Conservation (phyloP, 2,888 invertebrate genomes). For the Limnephilus auricula region DNA sequence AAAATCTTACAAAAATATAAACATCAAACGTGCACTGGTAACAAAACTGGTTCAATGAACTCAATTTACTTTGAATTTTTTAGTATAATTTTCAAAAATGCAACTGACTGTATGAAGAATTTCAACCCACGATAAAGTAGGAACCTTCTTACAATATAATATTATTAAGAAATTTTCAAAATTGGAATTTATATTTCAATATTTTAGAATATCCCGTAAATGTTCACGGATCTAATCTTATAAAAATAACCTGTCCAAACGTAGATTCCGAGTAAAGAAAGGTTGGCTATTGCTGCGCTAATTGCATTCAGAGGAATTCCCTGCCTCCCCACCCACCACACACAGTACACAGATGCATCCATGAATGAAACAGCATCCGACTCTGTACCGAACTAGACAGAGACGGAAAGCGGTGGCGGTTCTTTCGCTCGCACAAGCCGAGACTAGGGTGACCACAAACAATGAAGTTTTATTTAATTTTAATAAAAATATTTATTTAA, state of each 20-base stretch:
- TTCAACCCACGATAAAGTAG: too few species aligned
- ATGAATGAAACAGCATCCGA: constrained; percentile 55
- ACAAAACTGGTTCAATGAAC: too few species aligned
- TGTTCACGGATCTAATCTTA: neutral
- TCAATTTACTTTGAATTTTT: too few species aligned
- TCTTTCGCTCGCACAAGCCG: constrained; percentile 5
- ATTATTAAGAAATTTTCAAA: too few species aligned
- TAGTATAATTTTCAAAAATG: too few species aligned
- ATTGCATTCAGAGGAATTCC: constrained; percentile 48
- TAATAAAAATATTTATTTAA: neutral
- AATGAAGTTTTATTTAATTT: neutral
- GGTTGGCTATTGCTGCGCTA: constrained; percentile 24
- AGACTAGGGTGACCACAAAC: constrained; percentile 15
- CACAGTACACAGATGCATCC: constrained; percentile 36
- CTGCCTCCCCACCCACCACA: constrained; percentile 14
- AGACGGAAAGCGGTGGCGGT: neutral
- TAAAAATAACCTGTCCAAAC: neutral
- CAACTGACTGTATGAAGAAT: too few species aligned
- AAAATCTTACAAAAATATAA: too few species aligned
- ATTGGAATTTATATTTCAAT: too few species aligned
- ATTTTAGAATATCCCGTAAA: neutral
- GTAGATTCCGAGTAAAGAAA: neutral
- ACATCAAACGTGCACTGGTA: too few species aligned
- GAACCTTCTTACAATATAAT: too few species aligned
- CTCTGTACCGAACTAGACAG: constrained; percentile 30